These are phyloP conservation scores for Xenotilapia leptura DNA, from an alignment of 2,113 vertebrate species.

Conservation along the genomic window DNA sequence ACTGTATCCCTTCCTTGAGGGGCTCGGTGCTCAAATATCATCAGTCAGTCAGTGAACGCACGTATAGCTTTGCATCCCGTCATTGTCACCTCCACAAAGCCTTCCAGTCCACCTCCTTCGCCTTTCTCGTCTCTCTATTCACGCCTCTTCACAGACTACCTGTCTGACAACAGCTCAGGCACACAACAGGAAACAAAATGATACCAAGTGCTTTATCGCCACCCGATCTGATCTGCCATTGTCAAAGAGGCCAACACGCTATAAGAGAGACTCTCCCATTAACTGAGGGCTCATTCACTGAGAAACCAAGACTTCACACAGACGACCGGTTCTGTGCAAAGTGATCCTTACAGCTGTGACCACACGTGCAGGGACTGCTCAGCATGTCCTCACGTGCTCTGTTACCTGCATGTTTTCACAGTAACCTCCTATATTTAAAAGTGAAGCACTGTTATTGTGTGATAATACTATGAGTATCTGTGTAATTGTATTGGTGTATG, in stretches of 20 bases:
- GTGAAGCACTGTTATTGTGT: neutral
- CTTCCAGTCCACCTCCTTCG: neutral
- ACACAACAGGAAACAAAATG: neutral
- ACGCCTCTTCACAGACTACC: neutral
- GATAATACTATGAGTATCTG: neutral
- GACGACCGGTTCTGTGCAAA: neutral
- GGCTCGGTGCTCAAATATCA: constrained; percentile 14
- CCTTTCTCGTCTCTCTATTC: neutral
- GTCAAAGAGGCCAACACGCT: neutral
- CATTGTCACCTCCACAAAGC: constrained; percentile 26
- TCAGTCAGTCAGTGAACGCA: neutral
- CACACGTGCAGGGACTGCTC: neutral
- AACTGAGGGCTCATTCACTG: neutral
- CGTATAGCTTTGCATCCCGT: neutral
- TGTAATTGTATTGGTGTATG: neutral
- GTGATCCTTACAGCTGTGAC: neutral
- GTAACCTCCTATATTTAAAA: neutral
- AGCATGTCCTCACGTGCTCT: neutral
- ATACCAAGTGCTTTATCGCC: neutral
- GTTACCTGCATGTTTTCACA: neutral
- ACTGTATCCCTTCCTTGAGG: constrained; percentile 2
- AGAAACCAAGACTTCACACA: neutral
- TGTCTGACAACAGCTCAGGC: neutral
- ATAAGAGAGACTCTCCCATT: neutral
- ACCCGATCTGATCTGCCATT: neutral